These are phyloP conservation scores for Pomphorhynchus laevis DNA, from an alignment of 1,140 invertebrate species.

Conservation along the genomic window DNA sequence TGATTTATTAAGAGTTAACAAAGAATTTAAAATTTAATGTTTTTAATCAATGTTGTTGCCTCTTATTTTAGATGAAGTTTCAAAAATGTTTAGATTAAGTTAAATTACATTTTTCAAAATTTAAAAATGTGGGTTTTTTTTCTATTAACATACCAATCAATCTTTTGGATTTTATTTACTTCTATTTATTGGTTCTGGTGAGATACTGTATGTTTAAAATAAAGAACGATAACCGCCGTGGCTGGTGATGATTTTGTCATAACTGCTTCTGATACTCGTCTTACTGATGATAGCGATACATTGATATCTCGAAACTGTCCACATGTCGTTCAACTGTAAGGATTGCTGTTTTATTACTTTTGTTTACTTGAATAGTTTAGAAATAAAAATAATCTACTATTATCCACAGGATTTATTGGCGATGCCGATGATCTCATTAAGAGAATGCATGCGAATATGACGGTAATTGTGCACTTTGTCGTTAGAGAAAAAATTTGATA, in stretches of 20 bases:
- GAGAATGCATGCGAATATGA: background rate
- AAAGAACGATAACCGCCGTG: constrained; percentile 32
- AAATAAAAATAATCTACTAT: background rate
- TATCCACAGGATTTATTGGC: constrained; percentile 1
- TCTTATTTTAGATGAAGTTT: too few relatives aligned
- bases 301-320: constrained; percentile 47
- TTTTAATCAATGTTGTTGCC: too few relatives aligned
- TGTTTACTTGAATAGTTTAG: constrained; percentile 7
- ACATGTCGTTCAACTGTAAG: constrained; percentile 21
- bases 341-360: constrained; percentile 3
- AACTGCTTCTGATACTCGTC: constrained; percentile 53
- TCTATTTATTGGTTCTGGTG: too few relatives aligned
- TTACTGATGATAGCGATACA: constrained; percentile 58
- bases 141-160: too few relatives aligned
- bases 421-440: constrained; percentile 1
- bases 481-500: constrained; percentile 1
- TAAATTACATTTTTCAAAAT: too few relatives aligned
- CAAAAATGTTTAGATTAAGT: too few relatives aligned
- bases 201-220: too few relatives aligned
- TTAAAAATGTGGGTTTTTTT: too few relatives aligned
- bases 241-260: constrained; percentile 56
- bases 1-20: too few relatives aligned
- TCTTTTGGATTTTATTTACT: too few relatives aligned
- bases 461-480: background rate
- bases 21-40: too few relatives aligned